Evolutionary conservation across 2,113 vertebrate species (phyloP), one percentile per base, ranked within the genome.

Genomic region (Cinclus cinclus): DNA sequence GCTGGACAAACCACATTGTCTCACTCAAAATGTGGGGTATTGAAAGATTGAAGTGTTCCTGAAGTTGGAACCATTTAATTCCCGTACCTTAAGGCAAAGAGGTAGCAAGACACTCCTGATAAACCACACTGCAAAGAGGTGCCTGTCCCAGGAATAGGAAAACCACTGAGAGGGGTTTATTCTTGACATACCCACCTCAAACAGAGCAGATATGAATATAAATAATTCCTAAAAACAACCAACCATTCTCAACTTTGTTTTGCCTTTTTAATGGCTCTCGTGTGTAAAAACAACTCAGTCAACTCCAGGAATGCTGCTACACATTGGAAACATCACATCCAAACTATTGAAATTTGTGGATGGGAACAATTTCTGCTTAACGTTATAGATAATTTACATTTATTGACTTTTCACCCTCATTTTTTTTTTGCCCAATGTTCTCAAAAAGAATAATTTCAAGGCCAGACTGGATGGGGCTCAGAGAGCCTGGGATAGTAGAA

Each of bases 171-270:
- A 31, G 58, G 3, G 13, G 47, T 9, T 81, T n/a, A 20, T 37
- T 68, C 52, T 67, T 31, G 13, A 23, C 27, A 11, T 0, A 41
- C 3, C 55, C 30, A 42, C 28, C 47, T 60, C 55, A 55, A n/a
- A 13, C 1, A 52, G 2, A 78, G 52, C 47, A 46, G 25, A 23
- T 0, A 5, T 0, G 7, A 67, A 67, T 6, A 39, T 1, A n/a
- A 91, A 21, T 12, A 19, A 33, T 15, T 37, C 42, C 71, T 35
- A 33, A 52, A 87, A 63, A 2, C 30, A 55, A 31, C n/a, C 37
- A n/a, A 4, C 7, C 23, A 6, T 2, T 22, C 31, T 5, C 35
- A 68, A 47, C 42, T 28, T 16, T 20, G 21, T 63, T 71, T 59
- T 80, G 59, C 53, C 53, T 88, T 69, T 74, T 44, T 33, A 39